phyloP scores from a whole-genome alignment of 2,113 vertebrate genomes.

The Spea multiplicata region DNA sequence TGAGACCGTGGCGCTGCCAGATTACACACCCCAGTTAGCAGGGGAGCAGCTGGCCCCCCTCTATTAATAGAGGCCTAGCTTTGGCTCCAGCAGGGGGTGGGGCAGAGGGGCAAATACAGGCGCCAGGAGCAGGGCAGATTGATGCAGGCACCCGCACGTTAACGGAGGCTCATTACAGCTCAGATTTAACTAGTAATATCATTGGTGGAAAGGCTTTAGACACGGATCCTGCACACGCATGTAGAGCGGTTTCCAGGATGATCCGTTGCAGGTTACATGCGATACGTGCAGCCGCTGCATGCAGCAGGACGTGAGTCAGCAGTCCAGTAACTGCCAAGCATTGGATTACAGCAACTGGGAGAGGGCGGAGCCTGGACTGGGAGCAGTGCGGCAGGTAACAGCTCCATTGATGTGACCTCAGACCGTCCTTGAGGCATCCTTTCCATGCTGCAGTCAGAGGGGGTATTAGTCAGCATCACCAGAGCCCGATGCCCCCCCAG shows the following conservation, averaged over 20 bases:
- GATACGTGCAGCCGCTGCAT: not conserved
- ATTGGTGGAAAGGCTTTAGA: too few species aligned
- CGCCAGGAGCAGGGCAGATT: too few species aligned
- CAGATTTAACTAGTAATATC: too few species aligned
- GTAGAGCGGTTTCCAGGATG: not conserved
- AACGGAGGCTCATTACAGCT: too few species aligned
- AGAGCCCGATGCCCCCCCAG: too few species aligned
- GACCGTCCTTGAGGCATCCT: constrained; percentile 40
- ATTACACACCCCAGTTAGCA: constrained; percentile 19
- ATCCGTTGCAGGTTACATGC: not conserved
- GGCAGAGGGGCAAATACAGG: not conserved
- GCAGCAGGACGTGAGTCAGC: constrained; percentile 33
- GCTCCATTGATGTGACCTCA: not conserved
- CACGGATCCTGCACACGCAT: too few species aligned
- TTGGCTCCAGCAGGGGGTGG: not conserved
- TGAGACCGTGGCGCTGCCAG: not conserved
- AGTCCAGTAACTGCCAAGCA: constrained; percentile 9
- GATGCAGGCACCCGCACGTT: too few species aligned
- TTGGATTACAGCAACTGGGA: not conserved
- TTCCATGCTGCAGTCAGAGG: not conserved
- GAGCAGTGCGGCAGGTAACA: not conserved
- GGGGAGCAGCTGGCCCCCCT: not conserved
- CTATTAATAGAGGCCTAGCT: constrained; percentile 31
- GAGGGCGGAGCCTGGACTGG: not conserved
- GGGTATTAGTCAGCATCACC: not conserved